These are phyloP conservation scores for Ditylenchus dipsaci DNA, from an alignment of 1,140 invertebrate genomes.

Conservation along the genomic window DNA sequence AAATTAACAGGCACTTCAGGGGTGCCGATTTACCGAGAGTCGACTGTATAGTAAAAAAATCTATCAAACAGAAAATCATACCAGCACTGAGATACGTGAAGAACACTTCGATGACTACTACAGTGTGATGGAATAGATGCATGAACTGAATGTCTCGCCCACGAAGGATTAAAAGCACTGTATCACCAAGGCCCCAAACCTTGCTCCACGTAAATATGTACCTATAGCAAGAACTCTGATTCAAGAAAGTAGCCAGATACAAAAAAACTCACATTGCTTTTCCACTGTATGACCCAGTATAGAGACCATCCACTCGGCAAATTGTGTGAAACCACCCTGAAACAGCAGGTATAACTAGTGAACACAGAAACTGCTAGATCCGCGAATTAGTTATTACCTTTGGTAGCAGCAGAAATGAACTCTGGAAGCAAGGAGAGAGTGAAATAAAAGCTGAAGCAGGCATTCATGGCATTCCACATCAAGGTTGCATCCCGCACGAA, in stretches of 20 bases:
- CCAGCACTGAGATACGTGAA: slow-evolving; percentile 21
- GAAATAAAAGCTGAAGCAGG: slow-evolving; percentile 16
- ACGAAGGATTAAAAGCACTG: slow-evolving; percentile 21
- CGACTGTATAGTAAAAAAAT: too few species aligned
- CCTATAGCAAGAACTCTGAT: too few species aligned
- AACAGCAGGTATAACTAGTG: not conserved
- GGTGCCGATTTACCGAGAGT: too few species aligned
- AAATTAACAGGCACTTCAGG: too few species aligned
- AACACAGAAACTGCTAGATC: not conserved
- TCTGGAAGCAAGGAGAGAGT: slow-evolving; percentile 7
- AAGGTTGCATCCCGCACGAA: slow-evolving; percentile 1
- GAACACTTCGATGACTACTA: slow-evolving; percentile 20
- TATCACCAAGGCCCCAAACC: slow-evolving; percentile 30
- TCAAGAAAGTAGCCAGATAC: too few species aligned
- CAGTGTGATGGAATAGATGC: slow-evolving; percentile 25
- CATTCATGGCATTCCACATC: slow-evolving; percentile 23
- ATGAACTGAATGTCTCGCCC: slow-evolving; percentile 20
- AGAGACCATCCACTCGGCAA: slow-evolving; percentile 13
- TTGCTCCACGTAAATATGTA: slow-evolving; percentile 4
- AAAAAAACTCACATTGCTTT: slow-evolving; percentile 19
- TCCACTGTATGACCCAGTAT: slow-evolving; percentile 25
- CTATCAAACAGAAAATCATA: slow-evolving; percentile 5
- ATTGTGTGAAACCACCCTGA: slow-evolving; percentile 27
- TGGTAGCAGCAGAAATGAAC: slow-evolving; percentile 9
- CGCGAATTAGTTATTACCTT: slow-evolving; percentile 7